Base-by-base conservation (phyloP, 1,140 invertebrate genomes). In the Chlorops oryzae region DNA sequence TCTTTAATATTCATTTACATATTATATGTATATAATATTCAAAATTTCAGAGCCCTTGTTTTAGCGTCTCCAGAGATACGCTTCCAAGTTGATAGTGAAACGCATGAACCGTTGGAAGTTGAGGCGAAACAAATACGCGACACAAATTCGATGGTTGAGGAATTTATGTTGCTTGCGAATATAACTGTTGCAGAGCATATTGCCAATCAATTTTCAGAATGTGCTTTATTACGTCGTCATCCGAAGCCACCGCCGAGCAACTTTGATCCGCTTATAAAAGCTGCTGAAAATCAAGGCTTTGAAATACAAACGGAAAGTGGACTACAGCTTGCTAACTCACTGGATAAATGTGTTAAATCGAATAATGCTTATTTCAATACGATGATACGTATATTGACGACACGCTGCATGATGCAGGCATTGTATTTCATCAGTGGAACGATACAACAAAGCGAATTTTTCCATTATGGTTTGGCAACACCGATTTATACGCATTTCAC, bases 371-470 rank as follows among this genome's bases (percentile, higher is more conserved):
- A 90, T 65, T 86, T 94, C 60, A 95, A 94, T 73, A 93, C 85
- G 0, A 90, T 98, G 86, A 75, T 98, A 21, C 82, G 94, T 51
- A 96, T 98, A 59, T 78, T 98, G 62, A 90, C 96, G 0, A 99
- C 96, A 0, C 80, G 96, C 3, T 99, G 96, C 67, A 99, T 99
- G 96, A 88, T 96, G 78, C 96, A 98, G 74, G 97, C 97, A 1
- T 84, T 98, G 1, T 99, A 99, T 74, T 99, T 99, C 70, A 85
- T 89, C 28, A 96, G 92, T 69, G 96, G 96, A 7, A 90, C 89
- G 54, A 72, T 88, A 13, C 79, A 86, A 12, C 77, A 78, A 34
- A 78, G 81, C 1, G 87, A 91, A 57, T 98, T 84, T 70, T 87
- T 85, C 59, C 93, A 96, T 76, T 95, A 92, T 70, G 93, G 93